Evolutionary conservation across 2,113 vertebrate genomes (phyloP).

Genomic region (Coryphaenoides rupestris): DNA sequence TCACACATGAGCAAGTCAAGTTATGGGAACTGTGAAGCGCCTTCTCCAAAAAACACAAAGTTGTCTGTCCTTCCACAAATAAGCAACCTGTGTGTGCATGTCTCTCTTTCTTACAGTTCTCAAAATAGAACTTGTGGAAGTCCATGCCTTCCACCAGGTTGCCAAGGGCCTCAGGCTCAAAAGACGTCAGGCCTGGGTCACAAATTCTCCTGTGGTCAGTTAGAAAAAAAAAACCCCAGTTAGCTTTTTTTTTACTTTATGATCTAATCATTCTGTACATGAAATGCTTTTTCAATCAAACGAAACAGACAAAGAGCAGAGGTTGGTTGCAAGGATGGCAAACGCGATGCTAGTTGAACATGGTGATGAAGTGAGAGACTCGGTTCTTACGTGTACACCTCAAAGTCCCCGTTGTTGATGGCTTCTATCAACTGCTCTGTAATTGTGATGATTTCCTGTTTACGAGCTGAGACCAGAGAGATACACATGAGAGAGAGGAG

Average conservation of each 20-base stretch:
- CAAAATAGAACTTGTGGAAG: slow-evolving; percentile 99
- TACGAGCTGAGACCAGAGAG: slow-evolving; percentile 78
- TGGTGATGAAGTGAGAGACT: not conserved
- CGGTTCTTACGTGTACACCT: slow-evolving; percentile 93
- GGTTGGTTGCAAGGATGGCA: too few species aligned
- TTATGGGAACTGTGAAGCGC: too few species aligned
- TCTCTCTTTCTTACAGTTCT: slow-evolving; percentile 84
- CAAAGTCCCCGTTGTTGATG: slow-evolving; percentile 99
- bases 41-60: too few species aligned
- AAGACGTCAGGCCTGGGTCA: slow-evolving; percentile 96
- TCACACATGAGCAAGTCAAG: too few species aligned
- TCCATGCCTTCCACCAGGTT: slow-evolving; percentile 99
- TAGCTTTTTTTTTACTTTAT: too few species aligned
- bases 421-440: slow-evolving; percentile 98
- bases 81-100: not conserved
- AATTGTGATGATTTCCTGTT: slow-evolving; percentile 99
- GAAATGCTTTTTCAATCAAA: too few species aligned
- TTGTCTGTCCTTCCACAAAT: not conserved
- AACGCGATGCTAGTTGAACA: not conserved
- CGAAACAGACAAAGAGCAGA: too few species aligned
- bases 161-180: slow-evolving; percentile 96
- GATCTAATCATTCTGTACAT: too few species aligned
- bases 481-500: not conserved
- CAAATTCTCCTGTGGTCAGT: slow-evolving; percentile 87
- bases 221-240: not conserved